A percentile compares a stretch with the other conserved stretches of the same genome.
These are phyloP conservation scores for Plecturocebus donacophilus DNA, from an alignment of 2,113 vertebrate genomes.

Conservation along the genomic window DNA sequence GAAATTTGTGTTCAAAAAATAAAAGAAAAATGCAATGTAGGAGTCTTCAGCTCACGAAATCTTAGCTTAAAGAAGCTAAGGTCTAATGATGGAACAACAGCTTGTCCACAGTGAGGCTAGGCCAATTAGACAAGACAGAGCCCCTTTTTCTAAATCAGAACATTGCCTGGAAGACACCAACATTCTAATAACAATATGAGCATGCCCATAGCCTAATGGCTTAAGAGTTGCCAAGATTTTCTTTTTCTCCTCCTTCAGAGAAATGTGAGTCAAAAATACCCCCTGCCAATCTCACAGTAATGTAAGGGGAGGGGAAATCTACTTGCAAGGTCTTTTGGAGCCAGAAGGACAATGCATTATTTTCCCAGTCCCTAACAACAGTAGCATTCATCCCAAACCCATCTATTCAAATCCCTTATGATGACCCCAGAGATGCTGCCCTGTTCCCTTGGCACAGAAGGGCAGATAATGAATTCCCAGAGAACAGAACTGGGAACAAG, in stretches of 20 bases:
- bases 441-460: background rate
- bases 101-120: background rate
- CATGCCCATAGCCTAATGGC: background rate
- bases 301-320: background rate
- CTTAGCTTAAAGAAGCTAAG: background rate
- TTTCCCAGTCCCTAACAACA: background rate
- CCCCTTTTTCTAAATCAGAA: background rate
- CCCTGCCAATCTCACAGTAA: background rate
- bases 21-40: background rate
- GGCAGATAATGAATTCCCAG: background rate
- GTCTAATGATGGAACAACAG: background rate
- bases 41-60: background rate
- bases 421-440: background rate
- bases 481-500: background rate
- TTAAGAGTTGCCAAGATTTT: background rate
- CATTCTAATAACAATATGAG: background rate
- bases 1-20: background rate
- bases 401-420: background rate
- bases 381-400: slow-evolving; percentile 7
- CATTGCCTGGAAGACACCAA: background rate
- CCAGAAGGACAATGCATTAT: background rate
- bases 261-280: slow-evolving; percentile 7
- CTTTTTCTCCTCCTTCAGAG: background rate
- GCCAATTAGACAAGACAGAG: background rate
- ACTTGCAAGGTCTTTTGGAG: background rate